Base-by-base conservation (phyloP, 2,113 vertebrate species). In the Chinchilla lanigera region DNA sequence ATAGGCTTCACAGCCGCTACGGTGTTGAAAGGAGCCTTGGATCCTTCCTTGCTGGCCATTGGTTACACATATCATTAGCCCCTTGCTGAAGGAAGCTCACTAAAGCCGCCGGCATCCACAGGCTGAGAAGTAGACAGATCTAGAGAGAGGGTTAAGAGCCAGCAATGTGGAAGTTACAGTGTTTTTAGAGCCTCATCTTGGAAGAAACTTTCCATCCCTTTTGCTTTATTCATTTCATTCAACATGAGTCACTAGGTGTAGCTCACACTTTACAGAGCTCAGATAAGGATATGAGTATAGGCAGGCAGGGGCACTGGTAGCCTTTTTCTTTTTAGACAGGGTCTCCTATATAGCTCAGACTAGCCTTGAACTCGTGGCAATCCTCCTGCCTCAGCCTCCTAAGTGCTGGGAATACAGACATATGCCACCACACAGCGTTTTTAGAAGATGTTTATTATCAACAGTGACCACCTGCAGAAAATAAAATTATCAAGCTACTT, bases 21-120 rank as follows among this genome's bases (percentile, higher is more conserved):
- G 3, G 1, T 28, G 0, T 54, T 1, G 22, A 63, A 16, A 33
- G 4, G 73, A 11, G 14, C 13, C 22, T 71, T 6, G 9, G 0
- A 20, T 69, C 12, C 16, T 92, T 69, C 12, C 16, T 92, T 47
- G 17, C 7, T 81, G 56, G 14, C 11, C 52, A 6, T 89, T 67
- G 11, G 4, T 60, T 47, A n/a, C 71, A 78, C 19, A 2, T 28
- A 30, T 73, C 17, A 54, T 71, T 28, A 19, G 19, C 60, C 56
- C 24, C 17, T 61, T 93, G 50, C 7, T 50, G 8, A 24, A 30
- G 17, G 5, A 24, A 88, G 8, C 35, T 86, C 50, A 56, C 0
- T 75, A 38, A 44, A 69, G 8, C 19, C 38, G 50, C 41, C 6
- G 56, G 11, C 24, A 89, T 83, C 50, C 44, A 41, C 20, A 78